Evolutionary conservation across 2,888 invertebrate genomes (phyloP).

Genomic region (Esperia sulphurella): DNA sequence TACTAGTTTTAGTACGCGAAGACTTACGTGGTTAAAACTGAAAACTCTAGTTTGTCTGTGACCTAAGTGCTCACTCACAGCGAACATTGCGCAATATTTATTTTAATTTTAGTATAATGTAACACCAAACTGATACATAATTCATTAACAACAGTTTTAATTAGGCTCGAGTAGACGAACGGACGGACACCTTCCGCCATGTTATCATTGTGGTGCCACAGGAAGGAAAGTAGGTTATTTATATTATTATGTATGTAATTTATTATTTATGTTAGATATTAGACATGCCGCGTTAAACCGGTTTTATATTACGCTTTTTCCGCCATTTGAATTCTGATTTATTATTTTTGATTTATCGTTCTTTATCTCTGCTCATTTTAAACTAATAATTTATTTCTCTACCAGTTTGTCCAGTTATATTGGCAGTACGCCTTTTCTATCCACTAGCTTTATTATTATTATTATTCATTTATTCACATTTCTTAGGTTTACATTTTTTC

Average conservation of each 20-base stretch:
- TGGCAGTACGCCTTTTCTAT: too few species aligned
- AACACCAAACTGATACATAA: not conserved
- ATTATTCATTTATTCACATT: too few species aligned
- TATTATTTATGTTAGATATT: constrained; percentile 21
- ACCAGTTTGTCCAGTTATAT: too few species aligned
- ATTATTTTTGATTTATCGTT: too few species aligned
- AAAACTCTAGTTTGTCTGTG: not conserved
- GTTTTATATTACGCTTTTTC: not conserved
- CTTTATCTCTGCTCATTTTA: too few species aligned
- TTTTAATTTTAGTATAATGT: not conserved
- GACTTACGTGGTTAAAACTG: too few species aligned
- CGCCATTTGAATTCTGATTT: not conserved
- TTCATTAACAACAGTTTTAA: constrained; percentile 1
- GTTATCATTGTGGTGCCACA: constrained; percentile 7
- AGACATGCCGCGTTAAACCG: constrained; percentile 25
- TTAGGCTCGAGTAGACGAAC: not conserved
- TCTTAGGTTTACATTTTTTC: too few species aligned
- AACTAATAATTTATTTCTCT: too few species aligned
- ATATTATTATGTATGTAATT: constrained; percentile 25
- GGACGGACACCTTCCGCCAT: not conserved
- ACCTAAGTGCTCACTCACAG: not conserved
- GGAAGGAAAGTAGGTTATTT: constrained; percentile 31
- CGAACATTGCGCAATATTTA: not conserved
- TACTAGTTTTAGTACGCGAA: too few species aligned
- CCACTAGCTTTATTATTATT: too few species aligned